phyloP scores from a whole-genome alignment of 2,797 vertebrate genomes.

The Gallinago solitaria region DNA sequence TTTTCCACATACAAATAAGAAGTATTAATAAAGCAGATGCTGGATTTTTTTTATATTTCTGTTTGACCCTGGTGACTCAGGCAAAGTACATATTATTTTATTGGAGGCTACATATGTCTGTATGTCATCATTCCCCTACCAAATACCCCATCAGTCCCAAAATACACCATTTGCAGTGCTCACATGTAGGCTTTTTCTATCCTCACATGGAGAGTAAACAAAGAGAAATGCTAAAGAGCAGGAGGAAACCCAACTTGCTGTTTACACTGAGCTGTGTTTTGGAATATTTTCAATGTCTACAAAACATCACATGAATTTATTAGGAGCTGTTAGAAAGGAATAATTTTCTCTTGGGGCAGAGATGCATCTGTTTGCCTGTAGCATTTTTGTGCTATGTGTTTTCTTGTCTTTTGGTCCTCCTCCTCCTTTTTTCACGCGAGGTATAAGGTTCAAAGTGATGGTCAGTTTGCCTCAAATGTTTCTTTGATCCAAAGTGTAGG shows the following conservation, averaged over 20 bases:
- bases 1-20: neutral
- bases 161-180: slow-evolving; percentile 18
- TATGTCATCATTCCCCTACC: neutral
- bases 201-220: slow-evolving; percentile 45
- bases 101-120: neutral
- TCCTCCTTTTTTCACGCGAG: neutral
- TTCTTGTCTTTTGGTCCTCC: neutral
- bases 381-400: neutral
- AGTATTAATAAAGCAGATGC: neutral
- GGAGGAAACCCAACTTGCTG: neutral
- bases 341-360: neutral
- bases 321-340: neutral
- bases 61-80: neutral
- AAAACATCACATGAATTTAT: slow-evolving; percentile 18
- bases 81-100: neutral
- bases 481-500: neutral
- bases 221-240: slow-evolving; percentile 44
- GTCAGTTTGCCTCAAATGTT: neutral
- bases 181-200: slow-evolving; percentile 19
- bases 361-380: neutral
- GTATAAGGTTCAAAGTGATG: neutral
- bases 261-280: slow-evolving; percentile 37
- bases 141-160: neutral
- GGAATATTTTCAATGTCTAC: slow-evolving; percentile 44
- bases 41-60: neutral